Evolutionary conservation across 2,797 vertebrate genomes (phyloP).

Genomic region (Anniella stebbinsi): DNA sequence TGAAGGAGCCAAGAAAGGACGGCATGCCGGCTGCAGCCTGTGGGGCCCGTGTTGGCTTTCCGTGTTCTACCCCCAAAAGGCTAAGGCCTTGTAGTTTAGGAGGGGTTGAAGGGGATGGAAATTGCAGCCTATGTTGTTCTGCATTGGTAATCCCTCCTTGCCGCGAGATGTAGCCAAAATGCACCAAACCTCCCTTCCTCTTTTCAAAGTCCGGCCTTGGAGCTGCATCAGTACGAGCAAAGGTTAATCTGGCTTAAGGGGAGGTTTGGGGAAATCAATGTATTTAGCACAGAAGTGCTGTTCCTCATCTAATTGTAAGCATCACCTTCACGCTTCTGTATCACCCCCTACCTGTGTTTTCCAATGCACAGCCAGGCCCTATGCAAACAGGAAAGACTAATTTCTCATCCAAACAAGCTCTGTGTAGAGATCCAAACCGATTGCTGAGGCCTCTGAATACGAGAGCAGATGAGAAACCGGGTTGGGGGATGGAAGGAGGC

Average conservation of each 20-base stretch:
- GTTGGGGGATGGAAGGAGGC: not conserved
- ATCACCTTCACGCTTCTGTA: not conserved
- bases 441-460: not conserved
- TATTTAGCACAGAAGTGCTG: not conserved
- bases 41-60: no score
- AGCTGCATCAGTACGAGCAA: not conserved
- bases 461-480: not conserved
- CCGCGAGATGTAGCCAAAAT: not conserved
- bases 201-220: not conserved
- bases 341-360: no score
- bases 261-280: not conserved
- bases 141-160: not conserved
- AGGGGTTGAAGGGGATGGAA: not conserved
- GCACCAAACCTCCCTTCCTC: no score
- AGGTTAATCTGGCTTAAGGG: constrained; percentile 25
- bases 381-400: not conserved
- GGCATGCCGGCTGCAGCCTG: no score
- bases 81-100: not conserved
- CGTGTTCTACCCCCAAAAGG: not conserved
- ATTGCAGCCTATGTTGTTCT: no score
- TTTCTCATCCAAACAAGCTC: not conserved
- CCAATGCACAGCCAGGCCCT: not conserved
- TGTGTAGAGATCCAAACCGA: not conserved
- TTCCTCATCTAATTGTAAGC: not conserved
- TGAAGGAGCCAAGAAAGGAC: no score